Evolutionary conservation across 2,888 invertebrate genomes (phyloP), one percentile per base, ranked within the genome.

Genomic region (Arge pagana): DNA sequence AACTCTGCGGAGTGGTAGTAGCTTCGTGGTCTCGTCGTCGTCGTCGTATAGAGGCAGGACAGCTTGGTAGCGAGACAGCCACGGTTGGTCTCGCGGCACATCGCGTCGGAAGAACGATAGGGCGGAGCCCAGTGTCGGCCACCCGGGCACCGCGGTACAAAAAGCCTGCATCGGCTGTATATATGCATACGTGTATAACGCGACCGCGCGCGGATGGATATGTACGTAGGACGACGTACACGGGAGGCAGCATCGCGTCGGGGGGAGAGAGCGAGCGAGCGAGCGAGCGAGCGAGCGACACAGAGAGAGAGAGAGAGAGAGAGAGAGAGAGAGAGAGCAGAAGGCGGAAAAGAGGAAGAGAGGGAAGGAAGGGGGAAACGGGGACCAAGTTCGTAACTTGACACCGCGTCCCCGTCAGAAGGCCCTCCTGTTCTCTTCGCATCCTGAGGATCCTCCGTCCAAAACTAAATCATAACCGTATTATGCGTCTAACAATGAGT

Each of bases 401-500:
- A 72, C 69, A 73, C 73, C 67, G 54, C 57, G 63, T 63, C 60
- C 61, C 64, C 60, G 60, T 61, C 63, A 61, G 61, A 13, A 42
- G 42, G 30, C 42, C 60, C 58, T 60, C 58, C 57, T 54, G 60
- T 60, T 58, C 60, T 59, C 61, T 62, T 60, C 60, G 58, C 58
- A 53, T 60, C 52, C 54, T 57, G 52, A 31, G 26, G 16, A 10
- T 30, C 31, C 26, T 40, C 8, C 65, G 61, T 64, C 63, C 63
- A 62, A 67, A 70, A 71, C 70, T 71, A 69, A 74, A 74, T 74
- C 72, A 72, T 72, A 74, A 74, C 72, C 72, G 72, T 69, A 72
- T 73, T 74, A 71, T 72, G 62, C 40, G 43, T 48, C 23, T 13
- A 31, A 21, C 31, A 21, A 43, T 48, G 26, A 24, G 21, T 48